Evolutionary conservation across 2,888 invertebrate genomes (phyloP).

Genomic region (Amorpha juglandis): DNA sequence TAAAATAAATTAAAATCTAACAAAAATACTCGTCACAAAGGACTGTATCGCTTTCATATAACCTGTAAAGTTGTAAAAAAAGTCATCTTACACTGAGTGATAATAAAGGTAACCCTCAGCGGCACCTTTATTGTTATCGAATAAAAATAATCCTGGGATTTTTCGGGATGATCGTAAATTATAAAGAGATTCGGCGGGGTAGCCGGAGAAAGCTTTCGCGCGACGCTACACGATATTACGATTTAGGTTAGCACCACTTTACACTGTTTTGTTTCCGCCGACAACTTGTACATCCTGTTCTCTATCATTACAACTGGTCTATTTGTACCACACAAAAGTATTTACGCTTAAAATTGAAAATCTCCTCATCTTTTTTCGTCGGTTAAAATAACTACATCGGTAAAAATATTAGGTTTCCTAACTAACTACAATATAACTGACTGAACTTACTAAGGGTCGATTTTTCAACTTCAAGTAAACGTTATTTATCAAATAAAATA

Average conservation of each 20-base stretch:
- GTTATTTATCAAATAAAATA: too few relatives aligned
- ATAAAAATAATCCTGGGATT: conserved; percentile 83
- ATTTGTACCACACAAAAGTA: background rate
- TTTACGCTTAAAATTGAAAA: too few relatives aligned
- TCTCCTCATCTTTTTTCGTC: too few relatives aligned
- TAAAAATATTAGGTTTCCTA: too few relatives aligned
- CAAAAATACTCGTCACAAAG: background rate
- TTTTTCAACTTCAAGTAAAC: too few relatives aligned
- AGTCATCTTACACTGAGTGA: conserved; percentile 76
- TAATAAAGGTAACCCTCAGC: conserved; percentile 82
- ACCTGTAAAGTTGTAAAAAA: conserved; percentile 64
- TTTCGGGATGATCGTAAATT: conserved; percentile 83
- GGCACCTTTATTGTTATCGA: conserved; percentile 83
- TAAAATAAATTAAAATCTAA: background rate
- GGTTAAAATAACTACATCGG: too few relatives aligned
- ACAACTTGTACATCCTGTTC: conserved; percentile 1
- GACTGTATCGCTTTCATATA: conserved; percentile 5
- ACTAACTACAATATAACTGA: too few relatives aligned
- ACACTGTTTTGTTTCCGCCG: conserved; percentile 9
- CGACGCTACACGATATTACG: conserved; percentile 34
- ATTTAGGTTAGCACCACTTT: conserved; percentile 21
- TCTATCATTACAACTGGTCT: background rate
- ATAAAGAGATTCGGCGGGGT: conserved; percentile 74
- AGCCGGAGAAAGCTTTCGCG: conserved; percentile 53
- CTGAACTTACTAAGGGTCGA: too few relatives aligned